phyloP scores from a whole-genome alignment of 1,140 invertebrate genomes.

The Babylonia areolata region DNA sequence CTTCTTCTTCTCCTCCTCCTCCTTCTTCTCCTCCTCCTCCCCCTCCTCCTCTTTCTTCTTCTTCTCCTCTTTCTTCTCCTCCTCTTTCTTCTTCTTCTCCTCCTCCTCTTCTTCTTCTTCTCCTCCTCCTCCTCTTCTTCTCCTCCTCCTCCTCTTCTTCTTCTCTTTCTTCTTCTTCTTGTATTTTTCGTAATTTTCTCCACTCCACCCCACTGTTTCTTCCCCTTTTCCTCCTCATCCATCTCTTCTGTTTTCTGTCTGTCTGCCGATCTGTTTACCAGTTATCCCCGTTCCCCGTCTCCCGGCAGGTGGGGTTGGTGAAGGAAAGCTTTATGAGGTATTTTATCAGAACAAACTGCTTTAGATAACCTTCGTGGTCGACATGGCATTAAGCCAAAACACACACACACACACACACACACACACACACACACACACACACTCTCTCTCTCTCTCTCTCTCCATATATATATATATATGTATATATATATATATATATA shows the following conservation, averaged over 20 bases:
- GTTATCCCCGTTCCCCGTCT: too few species aligned
- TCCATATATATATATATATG: neutral
- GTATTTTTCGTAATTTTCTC: too few species aligned
- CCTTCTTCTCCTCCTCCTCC: neutral
- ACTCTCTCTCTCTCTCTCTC: slow-evolving; percentile 12
- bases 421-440: too few species aligned
- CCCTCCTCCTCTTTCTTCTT: neutral
- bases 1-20: neutral
- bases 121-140: too few species aligned
- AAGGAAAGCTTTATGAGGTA: too few species aligned
- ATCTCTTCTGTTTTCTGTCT: neutral
- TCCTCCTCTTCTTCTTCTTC: neutral
- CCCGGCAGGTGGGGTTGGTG: too few species aligned
- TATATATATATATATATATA: neutral
- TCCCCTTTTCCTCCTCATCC: neutral
- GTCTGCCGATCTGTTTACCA: too few species aligned
- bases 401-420: too few species aligned
- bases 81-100: neutral
- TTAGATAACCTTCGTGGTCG: too few species aligned
- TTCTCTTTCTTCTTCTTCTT: neutral
- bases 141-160: neutral
- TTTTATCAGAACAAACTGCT: too few species aligned
- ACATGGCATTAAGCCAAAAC: too few species aligned
- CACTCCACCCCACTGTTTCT: too few species aligned
- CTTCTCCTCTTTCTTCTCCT: neutral